Conservation (phyloP, 1,140 invertebrate species). For the Wiebesia pumilae region DNA sequence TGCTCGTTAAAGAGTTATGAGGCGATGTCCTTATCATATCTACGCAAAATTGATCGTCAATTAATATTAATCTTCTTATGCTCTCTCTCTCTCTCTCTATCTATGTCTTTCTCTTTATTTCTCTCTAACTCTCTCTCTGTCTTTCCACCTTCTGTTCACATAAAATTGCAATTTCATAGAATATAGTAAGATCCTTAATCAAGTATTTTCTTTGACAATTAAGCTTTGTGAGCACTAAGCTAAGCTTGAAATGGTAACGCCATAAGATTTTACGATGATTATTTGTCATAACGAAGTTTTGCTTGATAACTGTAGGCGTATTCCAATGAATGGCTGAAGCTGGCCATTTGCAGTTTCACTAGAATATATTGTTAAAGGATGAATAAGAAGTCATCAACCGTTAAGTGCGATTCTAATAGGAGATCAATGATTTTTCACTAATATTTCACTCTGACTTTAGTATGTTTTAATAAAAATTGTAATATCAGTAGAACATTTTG, state of each 20-base stretch:
- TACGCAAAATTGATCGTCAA: slow-evolving; percentile 36
- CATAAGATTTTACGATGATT: slow-evolving; percentile 61
- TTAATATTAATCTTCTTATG: not conserved
- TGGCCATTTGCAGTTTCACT: not conserved
- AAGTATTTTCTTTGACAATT: slow-evolving; percentile 34
- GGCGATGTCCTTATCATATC: not conserved
- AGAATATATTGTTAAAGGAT: slow-evolving; percentile 56
- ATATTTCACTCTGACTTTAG: not conserved
- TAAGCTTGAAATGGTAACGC: not conserved
- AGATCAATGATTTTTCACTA: not conserved
- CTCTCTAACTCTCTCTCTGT: not conserved
- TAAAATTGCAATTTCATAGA: not conserved
- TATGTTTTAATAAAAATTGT: not conserved
- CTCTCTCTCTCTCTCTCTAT: not conserved
- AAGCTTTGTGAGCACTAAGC: slow-evolving; percentile 11
- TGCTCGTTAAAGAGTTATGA: not conserved
- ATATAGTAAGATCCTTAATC: not conserved
- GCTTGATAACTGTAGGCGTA: slow-evolving; percentile 1
- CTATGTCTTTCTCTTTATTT: not conserved
- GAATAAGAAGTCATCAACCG: slow-evolving; percentile 58
- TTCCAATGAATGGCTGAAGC: slow-evolving; percentile 48
- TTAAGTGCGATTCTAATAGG: not conserved
- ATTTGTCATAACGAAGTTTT: slow-evolving; percentile 60
- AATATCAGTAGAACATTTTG: no score
- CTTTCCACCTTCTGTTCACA: not conserved